These are phyloP conservation scores for Drosophila merina DNA, from an alignment of 2,888 invertebrate genomes.

Conservation along the genomic window DNA sequence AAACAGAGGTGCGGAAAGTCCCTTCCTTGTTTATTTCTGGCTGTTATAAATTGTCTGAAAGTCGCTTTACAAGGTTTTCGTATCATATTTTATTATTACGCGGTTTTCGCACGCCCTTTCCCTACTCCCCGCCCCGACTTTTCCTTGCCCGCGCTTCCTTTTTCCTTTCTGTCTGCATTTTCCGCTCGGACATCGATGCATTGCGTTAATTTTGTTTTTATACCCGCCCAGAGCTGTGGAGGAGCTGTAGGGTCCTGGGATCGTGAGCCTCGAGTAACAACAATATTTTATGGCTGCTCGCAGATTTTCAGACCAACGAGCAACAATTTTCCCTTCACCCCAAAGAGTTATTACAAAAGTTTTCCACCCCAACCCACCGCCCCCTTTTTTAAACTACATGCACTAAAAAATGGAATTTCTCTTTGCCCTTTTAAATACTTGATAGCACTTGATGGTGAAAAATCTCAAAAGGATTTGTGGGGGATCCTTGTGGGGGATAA, in stretches of 20 bases:
- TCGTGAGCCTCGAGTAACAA: conserved; percentile 20
- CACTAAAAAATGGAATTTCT: conserved; percentile 13
- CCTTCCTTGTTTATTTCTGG: conserved; percentile 1
- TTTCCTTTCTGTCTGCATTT: conserved; percentile 2
- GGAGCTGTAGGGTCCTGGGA: neutral
- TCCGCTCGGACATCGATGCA: conserved; percentile 60
- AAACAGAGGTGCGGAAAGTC: conserved; percentile 21
- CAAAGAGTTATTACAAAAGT: conserved; percentile 63
- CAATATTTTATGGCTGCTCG: conserved; percentile 65
- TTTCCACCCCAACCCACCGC: conserved; percentile 38
- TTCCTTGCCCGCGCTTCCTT: neutral
- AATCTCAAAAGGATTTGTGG: neutral
- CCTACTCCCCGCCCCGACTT: neutral
- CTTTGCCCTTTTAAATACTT: conserved; percentile 51
- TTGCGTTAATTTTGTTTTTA: conserved; percentile 68
- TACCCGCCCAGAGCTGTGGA: conserved; percentile 18
- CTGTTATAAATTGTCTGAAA: conserved; percentile 71
- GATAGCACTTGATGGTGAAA: conserved; percentile 38
- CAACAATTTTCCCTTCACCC: conserved; percentile 31
- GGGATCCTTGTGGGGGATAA: conserved; percentile 10
- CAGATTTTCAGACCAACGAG: conserved; percentile 56
- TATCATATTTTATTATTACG: conserved; percentile 74
- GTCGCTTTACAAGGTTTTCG: conserved; percentile 70
- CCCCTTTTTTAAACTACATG: conserved; percentile 41
- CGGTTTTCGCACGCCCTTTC: conserved; percentile 61